Evolutionary conservation across 1,140 invertebrate genomes (phyloP).

Genomic region (Mactra quadrangularis): DNA sequence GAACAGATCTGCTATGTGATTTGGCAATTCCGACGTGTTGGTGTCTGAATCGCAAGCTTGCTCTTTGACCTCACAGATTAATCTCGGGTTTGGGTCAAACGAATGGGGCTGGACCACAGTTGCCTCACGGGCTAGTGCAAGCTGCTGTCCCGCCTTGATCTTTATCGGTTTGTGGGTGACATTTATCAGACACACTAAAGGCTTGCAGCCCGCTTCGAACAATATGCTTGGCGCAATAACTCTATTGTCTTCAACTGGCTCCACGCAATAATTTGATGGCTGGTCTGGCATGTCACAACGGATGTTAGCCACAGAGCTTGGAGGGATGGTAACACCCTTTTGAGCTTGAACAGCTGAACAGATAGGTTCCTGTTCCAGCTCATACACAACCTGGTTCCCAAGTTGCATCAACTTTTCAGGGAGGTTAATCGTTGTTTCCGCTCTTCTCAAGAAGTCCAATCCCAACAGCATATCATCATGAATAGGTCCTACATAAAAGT

Average conservation of each 20-base stretch:
- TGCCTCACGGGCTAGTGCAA: constrained; percentile 1
- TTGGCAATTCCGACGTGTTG: no score
- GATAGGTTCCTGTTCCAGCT: neutral
- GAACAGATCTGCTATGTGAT: neutral
- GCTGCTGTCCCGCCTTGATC: neutral
- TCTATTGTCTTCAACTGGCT: neutral
- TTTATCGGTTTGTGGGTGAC: neutral
- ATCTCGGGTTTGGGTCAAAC: no score
- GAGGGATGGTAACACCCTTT: neutral
- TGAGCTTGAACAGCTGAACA: neutral
- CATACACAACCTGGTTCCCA: neutral
- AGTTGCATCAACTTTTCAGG: neutral
- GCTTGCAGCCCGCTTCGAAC: neutral
- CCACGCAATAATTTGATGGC: neutral
- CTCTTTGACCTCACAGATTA: no score
- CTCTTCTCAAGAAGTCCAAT: constrained; percentile 26
- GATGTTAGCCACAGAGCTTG: constrained; percentile 1
- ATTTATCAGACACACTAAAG: neutral
- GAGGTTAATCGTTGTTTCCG: neutral
- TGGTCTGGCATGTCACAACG: neutral
- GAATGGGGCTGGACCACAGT: neutral
- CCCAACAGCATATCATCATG: constrained; percentile 30
- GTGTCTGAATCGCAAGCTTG: no score
- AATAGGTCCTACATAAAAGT: constrained; percentile 26
- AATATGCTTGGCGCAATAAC: neutral